Conservation (phyloP, 2,113 vertebrate species). For the Rhombomys opimus region DNA sequence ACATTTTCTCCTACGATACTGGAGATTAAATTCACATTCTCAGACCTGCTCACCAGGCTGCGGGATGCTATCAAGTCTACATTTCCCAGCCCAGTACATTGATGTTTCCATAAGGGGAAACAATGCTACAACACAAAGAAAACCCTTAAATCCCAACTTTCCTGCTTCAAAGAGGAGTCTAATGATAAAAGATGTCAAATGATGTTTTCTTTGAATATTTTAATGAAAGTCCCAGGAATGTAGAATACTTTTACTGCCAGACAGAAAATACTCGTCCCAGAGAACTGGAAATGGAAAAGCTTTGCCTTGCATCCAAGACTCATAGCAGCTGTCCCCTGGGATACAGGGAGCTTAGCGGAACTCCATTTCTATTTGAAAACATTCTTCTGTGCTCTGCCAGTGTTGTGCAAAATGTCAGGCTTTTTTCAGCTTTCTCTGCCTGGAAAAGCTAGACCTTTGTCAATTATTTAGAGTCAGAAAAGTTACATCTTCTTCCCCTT, state of each 20-base stretch:
- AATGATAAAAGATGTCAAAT: background rate
- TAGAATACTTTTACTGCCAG: background rate
- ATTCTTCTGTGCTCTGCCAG: background rate
- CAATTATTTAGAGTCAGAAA: conserved; percentile 23
- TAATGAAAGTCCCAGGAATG: conserved; percentile 46
- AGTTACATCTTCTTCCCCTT: background rate
- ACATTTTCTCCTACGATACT: background rate
- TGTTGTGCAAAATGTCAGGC: conserved; percentile 16
- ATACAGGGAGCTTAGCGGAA: conserved; percentile 24
- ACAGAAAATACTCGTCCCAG: background rate
- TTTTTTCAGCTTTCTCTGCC: background rate
- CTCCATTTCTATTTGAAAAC: conserved; percentile 41
- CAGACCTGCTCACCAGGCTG: fast-evolving
- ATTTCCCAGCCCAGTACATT: background rate
- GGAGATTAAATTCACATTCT: too few species aligned
- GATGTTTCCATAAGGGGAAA: conserved; percentile 21
- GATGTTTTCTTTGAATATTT: conserved; percentile 3
- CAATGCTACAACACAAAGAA: background rate
- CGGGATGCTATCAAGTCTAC: background rate
- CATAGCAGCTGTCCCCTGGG: background rate
- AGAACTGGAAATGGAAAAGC: conserved; percentile 45
- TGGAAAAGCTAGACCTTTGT: background rate
- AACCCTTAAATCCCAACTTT: background rate
- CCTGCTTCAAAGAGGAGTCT: background rate
- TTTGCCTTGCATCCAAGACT: background rate